Conservation (phyloP, 53 echinoderm and acorn worm genomes). For the Luidia sarsii region DNA sequence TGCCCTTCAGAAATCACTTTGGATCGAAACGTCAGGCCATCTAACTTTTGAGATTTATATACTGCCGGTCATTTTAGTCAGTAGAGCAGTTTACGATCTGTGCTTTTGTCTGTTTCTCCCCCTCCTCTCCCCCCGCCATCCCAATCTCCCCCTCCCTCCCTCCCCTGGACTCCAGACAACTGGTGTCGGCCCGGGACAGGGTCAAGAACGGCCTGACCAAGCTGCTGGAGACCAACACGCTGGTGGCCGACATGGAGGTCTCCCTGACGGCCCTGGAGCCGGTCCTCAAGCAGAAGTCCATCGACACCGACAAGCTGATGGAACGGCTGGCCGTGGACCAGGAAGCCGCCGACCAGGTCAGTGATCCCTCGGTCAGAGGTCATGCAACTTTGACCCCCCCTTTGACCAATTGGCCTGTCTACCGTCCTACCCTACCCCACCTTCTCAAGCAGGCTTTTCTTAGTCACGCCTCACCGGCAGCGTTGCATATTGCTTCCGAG, state of each 20-base stretch:
- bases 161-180: conserved; percentile 63
- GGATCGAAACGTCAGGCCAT: too few relatives aligned
- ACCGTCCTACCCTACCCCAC: too few relatives aligned
- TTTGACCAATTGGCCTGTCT: too few relatives aligned
- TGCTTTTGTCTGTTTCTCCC: background rate
- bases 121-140: background rate
- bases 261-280: conserved; percentile 92
- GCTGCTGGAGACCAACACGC: conserved; percentile 90
- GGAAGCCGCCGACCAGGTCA: conserved; percentile 93
- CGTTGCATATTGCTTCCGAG: too few relatives aligned
- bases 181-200: conserved; percentile 87
- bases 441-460: too few relatives aligned
- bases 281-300: conserved; percentile 96
- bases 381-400: too few relatives aligned
- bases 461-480: too few relatives aligned
- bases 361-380: background rate
- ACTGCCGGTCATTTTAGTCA: too few relatives aligned
- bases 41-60: too few relatives aligned
- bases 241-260: conserved; percentile 95
- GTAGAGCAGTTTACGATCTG: too few relatives aligned
- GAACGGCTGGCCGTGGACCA: conserved; percentile 96
- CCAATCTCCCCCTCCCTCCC: too few relatives aligned
- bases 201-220: conserved; percentile 94
- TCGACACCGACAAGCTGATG: conserved; percentile 92
- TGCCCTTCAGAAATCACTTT: too few relatives aligned